Evolutionary conservation across 2,113 vertebrate genomes (phyloP).

Genomic region (Peromyscus maniculatus): DNA sequence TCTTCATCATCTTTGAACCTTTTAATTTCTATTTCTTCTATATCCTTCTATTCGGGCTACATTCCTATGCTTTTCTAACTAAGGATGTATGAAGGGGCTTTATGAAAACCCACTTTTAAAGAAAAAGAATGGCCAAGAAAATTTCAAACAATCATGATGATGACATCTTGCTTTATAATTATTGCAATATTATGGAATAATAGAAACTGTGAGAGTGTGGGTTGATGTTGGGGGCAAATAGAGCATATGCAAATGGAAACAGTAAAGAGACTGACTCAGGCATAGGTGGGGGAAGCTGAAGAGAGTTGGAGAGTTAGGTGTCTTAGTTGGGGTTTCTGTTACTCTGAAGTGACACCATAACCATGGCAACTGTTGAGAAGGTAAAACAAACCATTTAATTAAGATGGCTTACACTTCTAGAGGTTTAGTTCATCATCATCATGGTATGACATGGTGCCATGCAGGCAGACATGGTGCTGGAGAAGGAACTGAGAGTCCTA

Average conservation of each 20-base stretch:
- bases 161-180: background rate
- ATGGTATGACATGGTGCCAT: background rate
- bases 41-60: background rate
- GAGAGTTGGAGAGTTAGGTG: background rate
- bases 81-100: background rate
- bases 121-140: background rate
- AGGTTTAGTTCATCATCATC: background rate
- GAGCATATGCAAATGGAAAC: background rate
- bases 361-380: background rate
- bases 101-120: background rate
- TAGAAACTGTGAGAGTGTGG: background rate
- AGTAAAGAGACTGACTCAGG: background rate
- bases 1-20: background rate
- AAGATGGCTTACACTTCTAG: background rate
- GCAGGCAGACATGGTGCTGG: background rate
- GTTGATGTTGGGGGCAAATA: background rate
- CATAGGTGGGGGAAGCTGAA: background rate
- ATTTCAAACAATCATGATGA: background rate
- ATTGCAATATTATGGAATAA: background rate
- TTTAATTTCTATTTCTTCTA: background rate
- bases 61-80: background rate
- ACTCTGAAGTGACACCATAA: background rate
- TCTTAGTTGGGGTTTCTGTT: background rate
- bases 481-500: background rate
- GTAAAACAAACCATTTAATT: background rate